phyloP scores from a whole-genome alignment of 2,888 invertebrate genomes.

The Lepidocyrtinus sp. region DNA sequence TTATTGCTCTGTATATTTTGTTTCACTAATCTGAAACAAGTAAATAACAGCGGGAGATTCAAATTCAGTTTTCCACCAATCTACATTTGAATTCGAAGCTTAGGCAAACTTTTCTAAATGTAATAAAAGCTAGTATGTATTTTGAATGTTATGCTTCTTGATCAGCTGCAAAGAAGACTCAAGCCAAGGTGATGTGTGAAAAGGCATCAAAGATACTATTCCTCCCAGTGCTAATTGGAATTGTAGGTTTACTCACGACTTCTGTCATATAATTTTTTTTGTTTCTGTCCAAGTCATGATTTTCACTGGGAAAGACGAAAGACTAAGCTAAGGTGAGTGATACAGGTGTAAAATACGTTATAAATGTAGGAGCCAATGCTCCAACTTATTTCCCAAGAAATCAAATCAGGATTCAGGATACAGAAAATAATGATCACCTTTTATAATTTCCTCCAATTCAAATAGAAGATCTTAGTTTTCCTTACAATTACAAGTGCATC shows the following conservation, averaged over 20 bases:
- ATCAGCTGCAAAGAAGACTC: background rate
- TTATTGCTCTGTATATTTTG: slow-evolving; percentile 28
- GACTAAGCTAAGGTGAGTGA: too few species aligned
- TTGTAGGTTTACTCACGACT: slow-evolving; percentile 52
- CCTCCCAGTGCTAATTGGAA: slow-evolving; percentile 34
- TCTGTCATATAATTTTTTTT: slow-evolving; percentile 23
- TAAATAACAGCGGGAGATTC: slow-evolving; percentile 43
- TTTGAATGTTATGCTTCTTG: background rate
- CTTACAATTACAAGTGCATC: too few species aligned
- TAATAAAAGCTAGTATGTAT: background rate
- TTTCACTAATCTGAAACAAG: slow-evolving; percentile 50
- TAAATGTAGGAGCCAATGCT: too few species aligned
- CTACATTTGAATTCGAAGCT: background rate
- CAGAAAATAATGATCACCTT: too few species aligned
- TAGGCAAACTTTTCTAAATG: background rate
- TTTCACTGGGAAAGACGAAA: too few species aligned
- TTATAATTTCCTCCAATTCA: too few species aligned
- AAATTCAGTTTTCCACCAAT: background rate
- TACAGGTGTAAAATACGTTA: too few species aligned
- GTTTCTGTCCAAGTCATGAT: too few species aligned
- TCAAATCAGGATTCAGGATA: too few species aligned
- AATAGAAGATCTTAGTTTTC: too few species aligned
- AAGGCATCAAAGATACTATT: background rate
- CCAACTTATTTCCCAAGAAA: too few species aligned
- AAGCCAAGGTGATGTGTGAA: slow-evolving; percentile 3